Percentiles rank a stretch among this genome's conserved stretches.
These are phyloP conservation scores for Phortica magna DNA, from an alignment of 2,888 invertebrate species.

Conservation along the genomic window DNA sequence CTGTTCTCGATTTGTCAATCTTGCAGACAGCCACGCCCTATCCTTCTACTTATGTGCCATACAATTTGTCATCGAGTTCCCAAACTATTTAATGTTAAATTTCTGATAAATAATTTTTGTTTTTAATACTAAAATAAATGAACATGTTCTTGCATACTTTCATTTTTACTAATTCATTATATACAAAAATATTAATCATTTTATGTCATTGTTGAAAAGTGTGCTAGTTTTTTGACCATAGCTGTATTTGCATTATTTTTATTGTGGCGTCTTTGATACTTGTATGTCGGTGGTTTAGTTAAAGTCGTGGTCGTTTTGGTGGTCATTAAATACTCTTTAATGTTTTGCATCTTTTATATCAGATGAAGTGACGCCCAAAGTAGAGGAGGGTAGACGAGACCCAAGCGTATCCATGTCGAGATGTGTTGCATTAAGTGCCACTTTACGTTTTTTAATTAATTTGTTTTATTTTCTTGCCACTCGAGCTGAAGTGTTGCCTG, in stretches of 20 bases:
- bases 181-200: too few species aligned
- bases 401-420: not conserved
- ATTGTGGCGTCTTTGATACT: not conserved
- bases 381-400: not conserved
- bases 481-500: not conserved
- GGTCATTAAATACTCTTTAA: conserved; percentile 10
- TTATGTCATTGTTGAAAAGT: too few species aligned
- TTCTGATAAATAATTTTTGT: too few species aligned
- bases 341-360: not conserved
- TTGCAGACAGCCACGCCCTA: not conserved
- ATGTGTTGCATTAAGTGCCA: conserved; percentile 9
- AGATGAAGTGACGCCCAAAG: not conserved
- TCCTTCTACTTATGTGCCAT: not conserved
- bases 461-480: conserved; percentile 9
- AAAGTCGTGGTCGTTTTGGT: not conserved
- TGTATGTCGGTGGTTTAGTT: not conserved
- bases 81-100: too few species aligned
- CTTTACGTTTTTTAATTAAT: conserved; percentile 16
- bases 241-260: not conserved
- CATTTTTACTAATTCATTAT: too few species aligned
- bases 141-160: too few species aligned
- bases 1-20: too few species aligned
- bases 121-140: too few species aligned
- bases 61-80: not conserved
- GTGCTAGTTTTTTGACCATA: not conserved